Evolutionary conservation across 2,888 invertebrate genomes (phyloP).

Genomic region (Ectropis crepuscularia): DNA sequence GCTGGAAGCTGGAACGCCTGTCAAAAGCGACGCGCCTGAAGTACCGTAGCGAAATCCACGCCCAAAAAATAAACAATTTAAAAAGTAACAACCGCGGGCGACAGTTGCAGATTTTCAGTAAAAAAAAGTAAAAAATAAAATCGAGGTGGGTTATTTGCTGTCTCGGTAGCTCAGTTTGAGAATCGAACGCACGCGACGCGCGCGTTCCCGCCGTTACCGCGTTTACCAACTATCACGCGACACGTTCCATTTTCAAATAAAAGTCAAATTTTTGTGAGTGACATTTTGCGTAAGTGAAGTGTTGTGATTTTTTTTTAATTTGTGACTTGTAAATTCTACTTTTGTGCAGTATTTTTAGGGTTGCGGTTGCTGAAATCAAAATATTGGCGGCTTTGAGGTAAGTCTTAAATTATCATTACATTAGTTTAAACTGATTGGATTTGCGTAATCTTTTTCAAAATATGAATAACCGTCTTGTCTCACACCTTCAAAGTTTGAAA

Average conservation of each 20-base stretch:
- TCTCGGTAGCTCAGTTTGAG: conserved; percentile 76
- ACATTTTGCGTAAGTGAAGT: conserved; percentile 42
- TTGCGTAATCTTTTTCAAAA: no score
- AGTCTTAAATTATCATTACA: conserved; percentile 15
- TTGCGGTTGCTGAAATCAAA: conserved; percentile 22
- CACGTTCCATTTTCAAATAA: conserved; percentile 51
- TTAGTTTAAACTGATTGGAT: no score
- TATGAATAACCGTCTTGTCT: no score
- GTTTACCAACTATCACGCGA: conserved; percentile 49
- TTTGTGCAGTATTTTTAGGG: conserved; percentile 32
- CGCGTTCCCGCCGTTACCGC: conserved; percentile 63
- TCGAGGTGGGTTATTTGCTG: conserved; percentile 67
- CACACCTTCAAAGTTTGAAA: no score
- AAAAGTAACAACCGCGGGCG: conserved; percentile 59
- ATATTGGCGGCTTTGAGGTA: conserved; percentile 44
- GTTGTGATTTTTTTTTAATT: conserved; percentile 50
- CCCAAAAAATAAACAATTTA: conserved; percentile 53
- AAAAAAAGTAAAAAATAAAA: conserved; percentile 66
- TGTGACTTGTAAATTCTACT: conserved; percentile 36
- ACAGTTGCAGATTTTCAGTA: conserved; percentile 74
- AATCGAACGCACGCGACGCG: conserved; percentile 73
- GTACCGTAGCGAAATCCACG: conserved; percentile 51
- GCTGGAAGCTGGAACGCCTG: conserved; percentile 62
- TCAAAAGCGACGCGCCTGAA: conserved; percentile 68
- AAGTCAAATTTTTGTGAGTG: conserved; percentile 39